phyloP scores from a whole-genome alignment of 2,113 vertebrate genomes.

The Saccopteryx bilineata region DNA sequence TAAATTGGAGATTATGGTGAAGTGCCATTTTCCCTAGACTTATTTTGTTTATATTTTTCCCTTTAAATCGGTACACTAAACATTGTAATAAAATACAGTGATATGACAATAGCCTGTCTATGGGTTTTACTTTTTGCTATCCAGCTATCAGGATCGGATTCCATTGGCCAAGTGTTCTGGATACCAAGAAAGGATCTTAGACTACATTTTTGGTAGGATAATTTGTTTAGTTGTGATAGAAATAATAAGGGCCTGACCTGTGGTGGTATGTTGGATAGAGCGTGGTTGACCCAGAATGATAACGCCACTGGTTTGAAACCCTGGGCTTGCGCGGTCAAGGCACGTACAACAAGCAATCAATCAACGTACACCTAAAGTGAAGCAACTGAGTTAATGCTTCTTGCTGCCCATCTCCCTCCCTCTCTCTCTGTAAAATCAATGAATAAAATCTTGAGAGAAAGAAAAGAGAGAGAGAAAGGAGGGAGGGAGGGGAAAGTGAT shows the following conservation, averaged over 20 bases:
- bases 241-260: not conserved
- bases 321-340: too few species aligned
- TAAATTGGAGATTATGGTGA: conserved; percentile 45
- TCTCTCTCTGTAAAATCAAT: too few species aligned
- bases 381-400: too few species aligned
- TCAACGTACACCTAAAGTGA: too few species aligned
- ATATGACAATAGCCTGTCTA: not conserved
- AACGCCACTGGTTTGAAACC: too few species aligned
- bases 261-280: too few species aligned
- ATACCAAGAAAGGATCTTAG: not conserved
- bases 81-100: conserved; percentile 50
- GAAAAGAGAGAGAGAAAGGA: too few species aligned
- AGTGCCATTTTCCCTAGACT: conserved; percentile 24
- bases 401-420: too few species aligned
- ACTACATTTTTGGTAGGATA: not conserved
- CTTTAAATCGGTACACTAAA: conserved; percentile 39
- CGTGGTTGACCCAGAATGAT: too few species aligned
- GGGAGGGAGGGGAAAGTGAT: not conserved
- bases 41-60: conserved; percentile 25
- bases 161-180: not conserved
- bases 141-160: not conserved
- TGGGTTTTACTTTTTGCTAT: conserved; percentile 51
- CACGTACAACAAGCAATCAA: too few species aligned
- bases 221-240: not conserved
- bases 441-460: too few species aligned